These are phyloP conservation scores for Esperia sulphurella DNA, from an alignment of 2,888 invertebrate genomes.

Conservation along the genomic window DNA sequence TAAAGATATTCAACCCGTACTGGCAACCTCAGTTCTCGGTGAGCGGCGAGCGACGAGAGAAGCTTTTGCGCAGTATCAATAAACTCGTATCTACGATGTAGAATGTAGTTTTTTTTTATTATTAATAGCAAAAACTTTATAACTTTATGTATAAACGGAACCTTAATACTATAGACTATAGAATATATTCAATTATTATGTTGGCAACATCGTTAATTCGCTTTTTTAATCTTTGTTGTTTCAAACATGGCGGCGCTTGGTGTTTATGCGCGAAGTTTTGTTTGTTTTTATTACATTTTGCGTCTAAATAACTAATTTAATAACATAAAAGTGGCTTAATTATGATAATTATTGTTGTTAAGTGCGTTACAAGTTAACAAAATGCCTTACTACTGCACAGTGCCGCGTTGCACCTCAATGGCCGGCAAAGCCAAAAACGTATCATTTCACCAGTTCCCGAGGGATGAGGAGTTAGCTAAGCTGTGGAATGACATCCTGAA, in stretches of 20 bases:
- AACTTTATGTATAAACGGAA: background rate
- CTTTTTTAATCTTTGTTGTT: constrained; percentile 23
- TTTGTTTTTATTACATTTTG: constrained; percentile 55
- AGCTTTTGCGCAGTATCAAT: too few species aligned
- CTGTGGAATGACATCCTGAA: constrained; percentile 69
- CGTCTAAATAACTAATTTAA: constrained; percentile 19
- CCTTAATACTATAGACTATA: constrained; percentile 22
- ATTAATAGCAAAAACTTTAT: too few species aligned
- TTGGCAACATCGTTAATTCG: constrained; percentile 24
- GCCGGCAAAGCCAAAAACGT: constrained; percentile 74
- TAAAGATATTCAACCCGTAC: too few species aligned
- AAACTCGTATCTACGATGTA: too few species aligned
- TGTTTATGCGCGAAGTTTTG: constrained; percentile 66
- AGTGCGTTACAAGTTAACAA: constrained; percentile 37
- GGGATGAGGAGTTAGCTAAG: constrained; percentile 62
- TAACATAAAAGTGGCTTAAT: constrained; percentile 20
- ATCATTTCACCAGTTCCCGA: constrained; percentile 71
- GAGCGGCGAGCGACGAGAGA: too few species aligned
- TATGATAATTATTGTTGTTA: constrained; percentile 42
- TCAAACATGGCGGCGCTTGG: constrained; percentile 60
- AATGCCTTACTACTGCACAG: constrained; percentile 76
- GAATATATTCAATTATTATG: constrained; percentile 8
- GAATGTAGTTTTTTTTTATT: background rate
- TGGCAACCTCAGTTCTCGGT: too few species aligned
- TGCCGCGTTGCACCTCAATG: constrained; percentile 73